These are phyloP conservation scores for Caenorhabditis brenneri DNA, from an alignment of 1,140 invertebrate species.

Conservation along the genomic window DNA sequence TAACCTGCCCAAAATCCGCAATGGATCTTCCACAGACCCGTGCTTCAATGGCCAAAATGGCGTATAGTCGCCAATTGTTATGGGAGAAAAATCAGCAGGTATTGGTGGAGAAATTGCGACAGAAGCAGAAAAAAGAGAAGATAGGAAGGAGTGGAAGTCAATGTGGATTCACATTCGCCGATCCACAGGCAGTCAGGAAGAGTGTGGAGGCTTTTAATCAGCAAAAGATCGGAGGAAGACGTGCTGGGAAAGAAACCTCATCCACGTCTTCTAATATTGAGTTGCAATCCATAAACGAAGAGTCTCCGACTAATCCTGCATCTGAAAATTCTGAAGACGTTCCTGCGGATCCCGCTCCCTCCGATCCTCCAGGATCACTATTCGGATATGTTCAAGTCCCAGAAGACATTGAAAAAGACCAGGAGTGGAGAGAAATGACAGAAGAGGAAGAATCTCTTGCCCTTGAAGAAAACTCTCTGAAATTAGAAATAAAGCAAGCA, in stretches of 20 bases:
- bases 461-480: constrained; percentile 63
- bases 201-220: constrained; percentile 1
- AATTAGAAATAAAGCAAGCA: constrained; percentile 64
- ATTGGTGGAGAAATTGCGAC: constrained; percentile 59
- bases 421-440: constrained; percentile 64
- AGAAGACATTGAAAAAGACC: constrained; percentile 31
- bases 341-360: constrained; percentile 3
- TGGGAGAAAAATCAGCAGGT: constrained; percentile 61
- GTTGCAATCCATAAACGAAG: constrained; percentile 18
- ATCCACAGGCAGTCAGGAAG: constrained; percentile 3
- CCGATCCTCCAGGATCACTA: background rate
- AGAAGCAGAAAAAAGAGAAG: constrained; percentile 48
- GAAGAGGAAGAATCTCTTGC: constrained; percentile 64
- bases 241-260: background rate
- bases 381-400: constrained; percentile 9
- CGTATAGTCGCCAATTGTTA: constrained; percentile 60
- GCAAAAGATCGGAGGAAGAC: background rate
- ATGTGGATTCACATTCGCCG: constrained; percentile 21
- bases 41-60: constrained; percentile 65
- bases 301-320: background rate
- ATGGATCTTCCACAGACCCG: constrained; percentile 59
- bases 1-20: constrained; percentile 50
- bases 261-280: background rate
- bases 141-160: background rate
- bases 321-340: constrained; percentile 25